phyloP scores from a whole-genome alignment of 2,888 invertebrate genomes.

The Fragum whitleyi region DNA sequence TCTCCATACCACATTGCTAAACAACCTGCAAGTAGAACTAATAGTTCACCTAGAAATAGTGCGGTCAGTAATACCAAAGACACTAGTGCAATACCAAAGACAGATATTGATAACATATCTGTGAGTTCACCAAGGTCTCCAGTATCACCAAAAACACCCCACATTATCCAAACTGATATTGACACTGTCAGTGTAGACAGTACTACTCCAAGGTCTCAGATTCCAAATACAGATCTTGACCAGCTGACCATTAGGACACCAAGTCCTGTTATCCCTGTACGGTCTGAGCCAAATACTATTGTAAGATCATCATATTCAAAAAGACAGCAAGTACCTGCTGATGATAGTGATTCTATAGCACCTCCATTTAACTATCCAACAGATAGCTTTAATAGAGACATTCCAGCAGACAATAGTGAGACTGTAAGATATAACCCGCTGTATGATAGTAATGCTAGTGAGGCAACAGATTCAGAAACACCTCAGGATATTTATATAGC shows the following conservation, averaged over 20 bases:
- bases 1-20: slow-evolving; percentile 58
- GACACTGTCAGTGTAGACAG: slow-evolving; percentile 35
- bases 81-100: slow-evolving; percentile 13
- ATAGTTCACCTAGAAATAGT: neutral
- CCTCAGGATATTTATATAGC: slow-evolving; percentile 41
- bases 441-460: slow-evolving; percentile 55
- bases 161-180: slow-evolving; percentile 39
- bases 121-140: slow-evolving; percentile 12
- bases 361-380: slow-evolving; percentile 51
- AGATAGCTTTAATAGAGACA: slow-evolving; percentile 30
- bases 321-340: slow-evolving; percentile 51
- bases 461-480: slow-evolving; percentile 53
- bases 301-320: slow-evolving; percentile 35
- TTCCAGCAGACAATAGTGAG: slow-evolving; percentile 36
- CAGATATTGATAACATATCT: slow-evolving; percentile 18
- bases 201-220: slow-evolving; percentile 34
- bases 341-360: slow-evolving; percentile 22
- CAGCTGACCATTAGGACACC: slow-evolving; percentile 39
- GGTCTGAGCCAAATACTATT: neutral
- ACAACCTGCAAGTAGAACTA: neutral
- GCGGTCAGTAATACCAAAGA: neutral
- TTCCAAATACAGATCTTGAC: slow-evolving; percentile 37
- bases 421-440: slow-evolving; percentile 53
- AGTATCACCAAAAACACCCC: neutral
- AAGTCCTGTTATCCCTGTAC: slow-evolving; percentile 33